Percentiles rank a stretch among this genome's conserved stretches.
phyloP scores from a whole-genome alignment of 2,888 invertebrate species.

The Apotomis betuletana region DNA sequence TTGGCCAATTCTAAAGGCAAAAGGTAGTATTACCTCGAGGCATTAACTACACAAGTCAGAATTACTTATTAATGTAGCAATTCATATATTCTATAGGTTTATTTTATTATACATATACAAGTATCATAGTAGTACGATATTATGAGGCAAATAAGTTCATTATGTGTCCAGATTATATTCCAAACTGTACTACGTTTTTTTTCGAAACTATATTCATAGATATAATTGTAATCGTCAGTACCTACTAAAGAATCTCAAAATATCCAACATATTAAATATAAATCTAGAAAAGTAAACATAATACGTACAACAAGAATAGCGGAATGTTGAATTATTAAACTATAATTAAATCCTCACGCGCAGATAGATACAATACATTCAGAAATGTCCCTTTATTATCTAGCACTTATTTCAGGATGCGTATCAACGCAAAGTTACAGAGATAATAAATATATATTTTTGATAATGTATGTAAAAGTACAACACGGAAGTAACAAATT shows the following conservation, averaged over 20 bases:
- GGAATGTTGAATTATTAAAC: conserved; percentile 6
- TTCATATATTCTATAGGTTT: too few species aligned
- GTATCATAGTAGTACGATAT: too few species aligned
- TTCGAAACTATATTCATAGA: neutral
- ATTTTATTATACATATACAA: too few species aligned
- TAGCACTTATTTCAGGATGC: neutral
- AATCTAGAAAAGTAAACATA: conserved; percentile 1
- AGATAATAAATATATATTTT: too few species aligned
- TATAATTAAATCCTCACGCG: neutral
- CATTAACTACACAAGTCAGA: too few species aligned
- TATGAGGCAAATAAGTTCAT: neutral
- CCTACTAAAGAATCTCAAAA: conserved; percentile 1
- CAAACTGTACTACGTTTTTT: neutral
- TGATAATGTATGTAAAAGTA: too few species aligned
- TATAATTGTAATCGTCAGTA: neutral
- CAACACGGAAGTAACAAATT: too few species aligned
- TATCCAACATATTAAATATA: conserved; percentile 1
- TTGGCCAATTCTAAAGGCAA: too few species aligned
- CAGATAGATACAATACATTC: neutral
- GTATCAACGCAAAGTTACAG: neutral
- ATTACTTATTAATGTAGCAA: too few species aligned
- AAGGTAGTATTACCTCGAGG: too few species aligned
- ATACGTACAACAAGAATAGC: neutral
- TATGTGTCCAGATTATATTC: neutral
- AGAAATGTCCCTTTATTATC: neutral